Conservation (phyloP, 2,888 invertebrate genomes). For the Dimorphilus gyrociliatus region DNA sequence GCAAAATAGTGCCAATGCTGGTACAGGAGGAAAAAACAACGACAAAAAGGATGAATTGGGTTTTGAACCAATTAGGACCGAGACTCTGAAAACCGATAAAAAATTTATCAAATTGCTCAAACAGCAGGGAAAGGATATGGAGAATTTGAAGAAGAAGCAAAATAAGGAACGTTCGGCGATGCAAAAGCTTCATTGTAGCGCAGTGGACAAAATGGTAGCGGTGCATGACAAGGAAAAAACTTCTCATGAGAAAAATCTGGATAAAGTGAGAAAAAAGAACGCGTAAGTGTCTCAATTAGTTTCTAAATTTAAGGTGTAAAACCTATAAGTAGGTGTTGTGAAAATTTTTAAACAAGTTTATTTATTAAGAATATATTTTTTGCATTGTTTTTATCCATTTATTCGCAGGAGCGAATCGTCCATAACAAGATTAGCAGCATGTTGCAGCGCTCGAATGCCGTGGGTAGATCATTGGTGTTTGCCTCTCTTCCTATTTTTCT, state of each 20-base stretch:
- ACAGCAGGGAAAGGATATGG: slow-evolving; percentile 84
- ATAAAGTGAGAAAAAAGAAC: slow-evolving; percentile 59
- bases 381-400: no score
- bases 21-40: slow-evolving; percentile 1
- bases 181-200: slow-evolving; percentile 63
- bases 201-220: slow-evolving; percentile 75
- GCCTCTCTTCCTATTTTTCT: no score
- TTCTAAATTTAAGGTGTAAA: no score
- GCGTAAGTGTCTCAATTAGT: no score
- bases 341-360: no score
- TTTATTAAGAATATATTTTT: no score
- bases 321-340: no score
- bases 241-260: slow-evolving; percentile 26
- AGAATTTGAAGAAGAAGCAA: slow-evolving; percentile 75
- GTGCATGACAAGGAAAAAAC: slow-evolving; percentile 31
- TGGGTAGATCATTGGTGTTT: no score
- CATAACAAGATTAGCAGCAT: no score
- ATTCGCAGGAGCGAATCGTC: no score
- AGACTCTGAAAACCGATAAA: slow-evolving; percentile 28
- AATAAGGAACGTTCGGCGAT: slow-evolving; percentile 74
- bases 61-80: slow-evolving; percentile 31
- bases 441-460: no score
- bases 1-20: background rate
- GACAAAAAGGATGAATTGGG: slow-evolving; percentile 16
- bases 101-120: slow-evolving; percentile 56